These are phyloP conservation scores for Anolis carolinensis DNA, from an alignment of 2,113 vertebrate species.

Conservation along the genomic window DNA sequence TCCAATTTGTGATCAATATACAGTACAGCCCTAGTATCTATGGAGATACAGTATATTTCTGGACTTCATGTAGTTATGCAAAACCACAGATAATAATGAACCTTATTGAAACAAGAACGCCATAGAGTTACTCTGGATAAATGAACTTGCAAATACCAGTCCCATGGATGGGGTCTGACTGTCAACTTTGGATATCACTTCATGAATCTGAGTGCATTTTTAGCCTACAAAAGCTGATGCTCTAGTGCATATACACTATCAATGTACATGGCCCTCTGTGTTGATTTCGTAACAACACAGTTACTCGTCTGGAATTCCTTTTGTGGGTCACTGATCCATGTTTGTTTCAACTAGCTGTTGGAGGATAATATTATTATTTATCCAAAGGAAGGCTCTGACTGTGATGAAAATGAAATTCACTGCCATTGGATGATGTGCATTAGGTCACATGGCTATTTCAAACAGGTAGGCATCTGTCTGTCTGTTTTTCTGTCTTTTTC, in stretches of 20 bases:
- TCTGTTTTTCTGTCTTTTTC: too few species aligned
- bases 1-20: neutral
- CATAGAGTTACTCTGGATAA: too few species aligned
- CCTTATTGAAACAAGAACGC: too few species aligned
- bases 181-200: neutral
- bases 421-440: neutral
- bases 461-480: neutral
- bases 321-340: neutral
- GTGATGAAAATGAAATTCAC: neutral
- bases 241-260: neutral
- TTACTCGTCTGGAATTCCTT: neutral
- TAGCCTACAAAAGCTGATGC: neutral
- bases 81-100: too few species aligned
- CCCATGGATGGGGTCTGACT: too few species aligned
- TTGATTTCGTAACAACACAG: neutral
- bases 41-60: too few species aligned
- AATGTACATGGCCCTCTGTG: neutral
- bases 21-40: too few species aligned
- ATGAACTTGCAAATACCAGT: too few species aligned
- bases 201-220: neutral
- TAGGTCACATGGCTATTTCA: neutral
- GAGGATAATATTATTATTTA: neutral
- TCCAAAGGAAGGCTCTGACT: neutral
- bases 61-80: too few species aligned
- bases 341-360: neutral